Base-by-base conservation (phyloP, 2,888 invertebrate genomes). In the Trilocha varians region DNA sequence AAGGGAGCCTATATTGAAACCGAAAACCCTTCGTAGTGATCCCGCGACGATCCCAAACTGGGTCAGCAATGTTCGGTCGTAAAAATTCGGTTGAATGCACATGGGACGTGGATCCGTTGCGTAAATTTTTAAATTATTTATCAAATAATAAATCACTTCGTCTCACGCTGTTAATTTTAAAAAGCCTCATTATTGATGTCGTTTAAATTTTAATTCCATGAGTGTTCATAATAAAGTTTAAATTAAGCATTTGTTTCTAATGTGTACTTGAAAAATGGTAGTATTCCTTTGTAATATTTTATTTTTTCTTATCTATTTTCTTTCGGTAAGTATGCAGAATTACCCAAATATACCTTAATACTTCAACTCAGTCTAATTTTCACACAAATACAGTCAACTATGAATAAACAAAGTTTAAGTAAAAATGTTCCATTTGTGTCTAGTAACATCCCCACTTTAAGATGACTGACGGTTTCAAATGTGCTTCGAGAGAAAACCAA, bases 1-100 rank as follows among this genome's bases (percentile, higher is more conserved):
- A 59, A 60, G 60, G 55, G 59, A 62, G 57, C 67, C 71, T 66
- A 78, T 78, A 82, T 82, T 76, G 78, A 74, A 83, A 79, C 71
- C 70, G 65, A 79, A 78, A 78, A 79, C 78, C 78, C 70, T 72
- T 71, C 64, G 57, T 60, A 60, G 65, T 62, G 70, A 70, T 76
- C 73, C 71, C 69, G 61, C 52, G 67, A 65, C 69, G 65, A 59
- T 66, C 57, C 63, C 62, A 52, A 82, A 75, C 62, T 80, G 65
- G 79, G 80, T 80, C 79, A 77, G 66, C 62, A 54, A 60, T 67
- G 59, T 64, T 54, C 64, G 57, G 57, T 65, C 65, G 60, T 63
- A 58, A 62, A 25, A 57, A 55, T 69, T 70, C 73, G 65, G 70
- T 64, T 55, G 61, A 62, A 65, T 69, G 61, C 72, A 70, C 66